A percentile compares a stretch with the other conserved stretches of the same genome.
Conservation (phyloP, 1,140 invertebrate genomes). For the Steinernema khuongi region DNA sequence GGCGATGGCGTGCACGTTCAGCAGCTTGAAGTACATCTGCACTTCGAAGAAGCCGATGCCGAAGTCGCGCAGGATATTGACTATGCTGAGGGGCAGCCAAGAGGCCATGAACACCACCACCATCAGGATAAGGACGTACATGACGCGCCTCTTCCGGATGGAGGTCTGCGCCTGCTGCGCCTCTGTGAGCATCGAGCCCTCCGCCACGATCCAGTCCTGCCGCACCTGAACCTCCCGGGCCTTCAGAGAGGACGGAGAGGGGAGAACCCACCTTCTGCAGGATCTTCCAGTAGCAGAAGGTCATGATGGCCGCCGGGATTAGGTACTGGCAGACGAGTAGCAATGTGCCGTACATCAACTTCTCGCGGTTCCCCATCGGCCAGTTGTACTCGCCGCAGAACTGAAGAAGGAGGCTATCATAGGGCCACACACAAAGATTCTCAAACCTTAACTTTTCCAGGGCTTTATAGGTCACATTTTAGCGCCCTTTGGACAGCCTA, state of each 20-base stretch:
- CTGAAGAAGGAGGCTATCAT: slow-evolving; percentile 23
- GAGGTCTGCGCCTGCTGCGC: slow-evolving; percentile 57
- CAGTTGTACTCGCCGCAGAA: slow-evolving; percentile 58
- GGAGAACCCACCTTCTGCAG: slow-evolving; percentile 48
- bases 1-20: slow-evolving; percentile 55
- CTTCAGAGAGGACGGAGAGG: no score
- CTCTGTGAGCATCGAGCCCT: slow-evolving; percentile 56
- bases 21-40: slow-evolving; percentile 56
- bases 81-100: slow-evolving; percentile 57
- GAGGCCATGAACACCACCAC: slow-evolving; percentile 54
- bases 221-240: slow-evolving; percentile 44
- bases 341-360: slow-evolving; percentile 47
- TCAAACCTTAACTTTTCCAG: slow-evolving; percentile 33
- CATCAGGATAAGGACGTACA: slow-evolving; percentile 59
- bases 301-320: slow-evolving; percentile 51
- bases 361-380: slow-evolving; percentile 35
- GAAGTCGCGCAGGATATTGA: slow-evolving; percentile 54
- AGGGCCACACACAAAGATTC: background rate
- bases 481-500: no score
- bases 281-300: slow-evolving; percentile 59
- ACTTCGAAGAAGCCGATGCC: slow-evolving; percentile 29
- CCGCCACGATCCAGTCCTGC: slow-evolving; percentile 55
- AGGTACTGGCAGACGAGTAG: slow-evolving; percentile 53
- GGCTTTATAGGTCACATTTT: background rate
- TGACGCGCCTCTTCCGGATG: slow-evolving; percentile 55